phyloP scores from a whole-genome alignment of 2,888 invertebrate genomes.

The Drosophila ustulata region DNA sequence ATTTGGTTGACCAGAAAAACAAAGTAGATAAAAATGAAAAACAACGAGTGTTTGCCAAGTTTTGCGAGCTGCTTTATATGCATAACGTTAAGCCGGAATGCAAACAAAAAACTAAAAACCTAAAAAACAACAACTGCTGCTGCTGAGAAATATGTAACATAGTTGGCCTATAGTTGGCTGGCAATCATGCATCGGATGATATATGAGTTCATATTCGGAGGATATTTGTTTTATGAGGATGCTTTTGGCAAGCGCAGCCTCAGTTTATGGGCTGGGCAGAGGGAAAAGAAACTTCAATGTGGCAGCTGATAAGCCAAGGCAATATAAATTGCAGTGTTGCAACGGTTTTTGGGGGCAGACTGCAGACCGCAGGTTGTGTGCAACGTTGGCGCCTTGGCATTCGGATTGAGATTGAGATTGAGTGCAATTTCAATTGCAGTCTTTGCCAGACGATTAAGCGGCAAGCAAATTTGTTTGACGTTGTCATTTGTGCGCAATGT shows the following conservation, averaged over 20 bases:
- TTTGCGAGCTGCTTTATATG: constrained; percentile 1
- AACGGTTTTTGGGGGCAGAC: not conserved
- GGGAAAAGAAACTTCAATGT: constrained; percentile 33
- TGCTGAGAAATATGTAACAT: not conserved
- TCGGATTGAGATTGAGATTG: constrained; percentile 69
- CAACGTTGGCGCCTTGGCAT: constrained; percentile 41
- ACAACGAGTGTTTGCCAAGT: constrained; percentile 26
- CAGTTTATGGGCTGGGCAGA: constrained; percentile 66
- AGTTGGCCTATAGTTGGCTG: constrained; percentile 14
- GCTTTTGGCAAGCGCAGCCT: constrained; percentile 17
- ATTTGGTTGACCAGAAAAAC: not conserved
- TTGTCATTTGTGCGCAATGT: constrained; percentile 41
- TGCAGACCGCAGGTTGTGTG: not conserved
- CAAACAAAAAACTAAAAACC: not conserved
- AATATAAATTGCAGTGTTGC: constrained; percentile 62
- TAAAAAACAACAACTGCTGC: constrained; percentile 23
- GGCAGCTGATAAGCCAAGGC: constrained; percentile 66
- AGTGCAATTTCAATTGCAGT: constrained; percentile 66
- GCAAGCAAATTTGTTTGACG: constrained; percentile 58
- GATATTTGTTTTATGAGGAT: constrained; percentile 18
- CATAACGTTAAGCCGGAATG: not conserved
- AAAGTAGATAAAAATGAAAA: not conserved
- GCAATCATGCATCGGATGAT: constrained; percentile 11
- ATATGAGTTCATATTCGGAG: constrained; percentile 27
- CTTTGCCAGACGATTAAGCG: constrained; percentile 61